Evolutionary conservation across 64 coral and sea anemone species (phyloP).

Genomic region (Pocillopora verrucosa): DNA sequence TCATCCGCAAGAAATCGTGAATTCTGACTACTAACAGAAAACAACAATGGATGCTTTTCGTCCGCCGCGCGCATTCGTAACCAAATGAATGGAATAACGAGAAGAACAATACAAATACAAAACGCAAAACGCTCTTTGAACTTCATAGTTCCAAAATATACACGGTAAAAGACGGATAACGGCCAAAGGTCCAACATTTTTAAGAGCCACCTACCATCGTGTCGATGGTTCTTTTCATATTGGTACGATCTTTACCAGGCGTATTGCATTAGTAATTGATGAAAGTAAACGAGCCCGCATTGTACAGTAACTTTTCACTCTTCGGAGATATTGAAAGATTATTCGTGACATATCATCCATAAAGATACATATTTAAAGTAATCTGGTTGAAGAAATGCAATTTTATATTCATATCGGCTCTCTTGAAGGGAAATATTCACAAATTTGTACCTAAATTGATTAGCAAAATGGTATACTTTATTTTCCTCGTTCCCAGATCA

Average conservation of each 20-base stretch:
- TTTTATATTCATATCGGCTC: too few relatives aligned
- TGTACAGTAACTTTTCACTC: neutral
- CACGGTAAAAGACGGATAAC: slow-evolving; percentile 23
- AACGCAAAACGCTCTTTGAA: slow-evolving; percentile 73
- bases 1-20: slow-evolving; percentile 38
- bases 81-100: slow-evolving; percentile 75
- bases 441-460: too few relatives aligned
- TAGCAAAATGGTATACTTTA: neutral
- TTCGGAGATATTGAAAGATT: neutral
- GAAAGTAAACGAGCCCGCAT: neutral
- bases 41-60: slow-evolving; percentile 19
- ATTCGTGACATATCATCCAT: too few relatives aligned
- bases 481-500: too few relatives aligned
- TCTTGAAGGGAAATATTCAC: too few relatives aligned
- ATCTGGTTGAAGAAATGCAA: too few relatives aligned
- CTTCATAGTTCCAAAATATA: slow-evolving; percentile 72
- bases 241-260: slow-evolving; percentile 1
- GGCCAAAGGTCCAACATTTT: slow-evolving; percentile 47
- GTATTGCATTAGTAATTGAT: neutral
- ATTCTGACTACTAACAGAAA: neutral
- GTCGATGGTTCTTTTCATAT: slow-evolving; percentile 18
- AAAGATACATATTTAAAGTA: too few relatives aligned
- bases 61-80: slow-evolving; percentile 43
- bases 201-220: slow-evolving; percentile 30
- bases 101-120: slow-evolving; percentile 42